Base-by-base conservation (phyloP, 2,888 invertebrate species). In the Mechanitis mazaeus region DNA sequence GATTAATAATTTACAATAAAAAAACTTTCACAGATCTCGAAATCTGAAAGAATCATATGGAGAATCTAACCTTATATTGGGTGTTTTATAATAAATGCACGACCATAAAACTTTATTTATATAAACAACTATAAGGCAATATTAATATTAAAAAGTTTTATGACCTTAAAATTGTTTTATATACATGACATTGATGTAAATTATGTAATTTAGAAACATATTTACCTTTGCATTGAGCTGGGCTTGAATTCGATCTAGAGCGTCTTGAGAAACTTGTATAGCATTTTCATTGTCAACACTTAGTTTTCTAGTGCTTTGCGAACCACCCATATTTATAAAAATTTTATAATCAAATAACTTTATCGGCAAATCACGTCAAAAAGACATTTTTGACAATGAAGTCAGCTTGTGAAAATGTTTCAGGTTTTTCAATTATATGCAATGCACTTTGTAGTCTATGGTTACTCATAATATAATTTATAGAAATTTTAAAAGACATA, bases 291-390 rank as follows among this genome's bases (percentile, higher is more conserved):
- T 90, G 61, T 90, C 89, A 65, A 90, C 87, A 74, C 84, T 85
- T 69, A 90, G 72, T 82, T 89, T 89, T 66, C 90, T 77, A 68
- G 92, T 89, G 77, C 92, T 93, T 76, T 91, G 85, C 66, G 88
- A 86, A 72, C 87, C 91, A 79, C 93, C 93, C 93, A 93, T 93
- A 71, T 79, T 87, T 79, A 73, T 74, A 78, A 83, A 84, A 82
- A 72, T 75, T 66, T 69, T 71, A 69, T 70, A 69, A 73, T 77
- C 72, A 75, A 79, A 77, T 79, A 80, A 76, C 75, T 80, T 78
- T 77, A 75, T 86, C 83, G 82, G 83, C 80, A 79, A 84, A 80
- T 79, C 76, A 77, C 76, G 79, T 88, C 86, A 88, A 79, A 85
- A 83, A 80, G 76, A 77, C 87, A 88, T 86, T 77, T 85, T 84